These are phyloP conservation scores for Podotricha telesiphe DNA, from an alignment of 2,888 invertebrate genomes.

Conservation along the genomic window DNA sequence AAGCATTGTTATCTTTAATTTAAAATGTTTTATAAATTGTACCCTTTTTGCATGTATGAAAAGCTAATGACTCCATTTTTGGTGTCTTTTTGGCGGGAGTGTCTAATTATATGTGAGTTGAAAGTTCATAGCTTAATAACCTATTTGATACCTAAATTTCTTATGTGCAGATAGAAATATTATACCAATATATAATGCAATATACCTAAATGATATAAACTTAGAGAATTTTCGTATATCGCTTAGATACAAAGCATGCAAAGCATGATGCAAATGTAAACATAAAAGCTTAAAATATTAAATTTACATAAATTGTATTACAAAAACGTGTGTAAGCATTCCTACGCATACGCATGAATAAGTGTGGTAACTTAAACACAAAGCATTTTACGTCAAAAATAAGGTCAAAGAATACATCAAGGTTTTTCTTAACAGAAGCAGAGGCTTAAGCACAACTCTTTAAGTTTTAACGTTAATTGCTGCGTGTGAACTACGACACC, in stretches of 20 bases:
- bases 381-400: constrained; percentile 22
- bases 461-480: constrained; percentile 75
- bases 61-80: background rate
- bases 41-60: background rate
- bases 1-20: constrained; percentile 63
- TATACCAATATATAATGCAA: too few species aligned
- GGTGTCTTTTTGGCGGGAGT: background rate
- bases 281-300: too few species aligned
- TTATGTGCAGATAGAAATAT: too few species aligned
- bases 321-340: too few species aligned
- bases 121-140: too few species aligned
- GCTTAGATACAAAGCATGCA: too few species aligned
- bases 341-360: background rate
- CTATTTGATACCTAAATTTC: too few species aligned
- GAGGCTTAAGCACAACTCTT: constrained; percentile 74
- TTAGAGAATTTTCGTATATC: too few species aligned
- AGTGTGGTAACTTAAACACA: background rate
- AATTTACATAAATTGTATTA: too few species aligned
- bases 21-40: constrained; percentile 32
- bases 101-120: background rate
- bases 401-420: constrained; percentile 46
- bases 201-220: too few species aligned
- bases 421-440: constrained; percentile 53
- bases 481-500: constrained; percentile 74
- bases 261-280: too few species aligned